Conservation (phyloP, 2,113 vertebrate species). For the Hemibagrus wyckioides region DNA sequence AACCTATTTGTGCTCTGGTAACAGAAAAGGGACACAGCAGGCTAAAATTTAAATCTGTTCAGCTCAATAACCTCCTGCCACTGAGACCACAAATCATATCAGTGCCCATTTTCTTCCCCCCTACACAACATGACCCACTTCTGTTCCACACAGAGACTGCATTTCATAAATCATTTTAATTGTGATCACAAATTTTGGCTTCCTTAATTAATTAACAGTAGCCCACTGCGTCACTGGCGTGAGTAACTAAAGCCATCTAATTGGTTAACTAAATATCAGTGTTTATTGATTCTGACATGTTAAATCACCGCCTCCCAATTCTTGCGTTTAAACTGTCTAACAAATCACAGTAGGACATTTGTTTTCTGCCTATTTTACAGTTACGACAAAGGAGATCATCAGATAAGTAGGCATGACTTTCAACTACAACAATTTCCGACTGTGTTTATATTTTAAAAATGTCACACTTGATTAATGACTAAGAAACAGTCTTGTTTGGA, state of each 20-base stretch:
- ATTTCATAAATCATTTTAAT: conserved; percentile 26
- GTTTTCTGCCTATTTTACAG: background rate
- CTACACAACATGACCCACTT: conserved; percentile 14
- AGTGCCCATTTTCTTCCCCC: background rate
- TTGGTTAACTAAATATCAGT: background rate
- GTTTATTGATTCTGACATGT: background rate
- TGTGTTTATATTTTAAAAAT: background rate
- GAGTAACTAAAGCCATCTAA: background rate
- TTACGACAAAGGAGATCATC: background rate
- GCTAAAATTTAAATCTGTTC: conserved; percentile 9
- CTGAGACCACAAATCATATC: background rate
- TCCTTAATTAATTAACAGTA: background rate
- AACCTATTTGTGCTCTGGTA: background rate
- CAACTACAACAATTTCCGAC: background rate
- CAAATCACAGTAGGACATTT: background rate
- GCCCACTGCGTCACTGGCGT: background rate
- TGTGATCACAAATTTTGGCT: background rate
- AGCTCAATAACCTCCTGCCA: conserved; percentile 10
- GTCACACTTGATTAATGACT: background rate
- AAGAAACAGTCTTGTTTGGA: background rate
- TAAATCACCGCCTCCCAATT: background rate
- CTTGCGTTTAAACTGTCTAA: background rate
- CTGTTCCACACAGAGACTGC: background rate
- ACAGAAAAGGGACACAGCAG: background rate
- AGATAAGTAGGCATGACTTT: background rate